Base-by-base conservation (phyloP, 2,797 vertebrate genomes). In the Lateolabrax maculatus region DNA sequence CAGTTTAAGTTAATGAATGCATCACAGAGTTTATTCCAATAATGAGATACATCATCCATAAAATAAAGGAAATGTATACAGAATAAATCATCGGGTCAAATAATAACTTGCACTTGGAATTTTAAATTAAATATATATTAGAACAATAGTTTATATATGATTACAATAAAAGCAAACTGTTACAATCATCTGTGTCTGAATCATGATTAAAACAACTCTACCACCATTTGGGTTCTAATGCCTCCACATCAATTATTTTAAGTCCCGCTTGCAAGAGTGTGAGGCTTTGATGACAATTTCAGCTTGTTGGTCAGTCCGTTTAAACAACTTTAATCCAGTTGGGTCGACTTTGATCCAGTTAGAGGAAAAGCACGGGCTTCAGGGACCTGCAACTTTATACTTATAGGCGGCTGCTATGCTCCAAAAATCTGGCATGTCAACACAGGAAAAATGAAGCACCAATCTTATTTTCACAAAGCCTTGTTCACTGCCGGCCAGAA, bases 51-150 rank as follows among this genome's bases (percentile, higher is more conserved):
- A 48, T 84, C 41, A 84, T 85, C 78, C 66, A 83, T 84, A 84
- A 92, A 90, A 85, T 79, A 75, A 71, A 58, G 77, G 56, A 66
- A 88, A 71, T 87, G 86, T 84, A 83, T 73, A 89, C 80, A 92
- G 18, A 85, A 77, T 80, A 56, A 70, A 87, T 81, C 18, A 80
- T 73, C 56, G 48, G 44, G 43, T 84, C 41, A 90, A 84, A 80
- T 75, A 74, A 90, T 84, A 72, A 89, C 64, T 77, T 76, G 58
- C 51, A 84, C 65, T 85, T 63, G 67, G 61, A 71, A 57, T 61
- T 89, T 93, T 91, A 93, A 93, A 92, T 92, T 91, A 94, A 91
- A 87, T 92, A 90, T 86, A 87, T 79, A 86, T 77, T 81, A 88
- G 79, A 91, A 84, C 71, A 82, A 87, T 86, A 75, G 21, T 79